These are phyloP conservation scores for Oreochromis tanganicae DNA, from an alignment of 2,113 vertebrate genomes.

Conservation along the genomic window DNA sequence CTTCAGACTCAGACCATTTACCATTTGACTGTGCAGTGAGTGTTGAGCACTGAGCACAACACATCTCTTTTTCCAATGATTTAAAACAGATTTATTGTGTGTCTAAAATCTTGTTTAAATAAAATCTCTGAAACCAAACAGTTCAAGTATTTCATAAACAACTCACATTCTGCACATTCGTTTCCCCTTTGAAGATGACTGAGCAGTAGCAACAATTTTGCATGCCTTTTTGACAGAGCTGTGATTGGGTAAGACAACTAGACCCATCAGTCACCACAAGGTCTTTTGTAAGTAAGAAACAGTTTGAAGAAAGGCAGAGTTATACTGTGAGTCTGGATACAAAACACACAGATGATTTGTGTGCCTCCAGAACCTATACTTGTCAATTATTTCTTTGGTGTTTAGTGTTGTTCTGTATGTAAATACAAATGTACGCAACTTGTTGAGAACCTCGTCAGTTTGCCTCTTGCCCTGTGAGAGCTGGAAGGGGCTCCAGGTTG, in stretches of 20 bases:
- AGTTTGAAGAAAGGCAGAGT: not conserved
- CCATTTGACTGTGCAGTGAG: not conserved
- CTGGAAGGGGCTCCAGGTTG: not conserved
- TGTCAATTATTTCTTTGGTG: not conserved
- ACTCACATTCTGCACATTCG: not conserved
- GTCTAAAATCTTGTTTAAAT: not conserved
- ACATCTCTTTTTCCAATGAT: not conserved
- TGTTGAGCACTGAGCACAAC: not conserved
- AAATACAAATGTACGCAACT: not conserved
- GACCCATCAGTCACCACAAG: not conserved
- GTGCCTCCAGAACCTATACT: not conserved
- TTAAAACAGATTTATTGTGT: not conserved
- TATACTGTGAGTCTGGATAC: not conserved
- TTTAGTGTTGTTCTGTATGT: not conserved
- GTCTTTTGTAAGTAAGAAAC: not conserved
- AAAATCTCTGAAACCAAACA: not conserved
- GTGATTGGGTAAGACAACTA: not conserved
- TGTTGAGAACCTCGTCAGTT: not conserved
- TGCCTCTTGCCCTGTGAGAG: not conserved
- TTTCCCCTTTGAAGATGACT: not conserved
- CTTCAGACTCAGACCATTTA: not conserved
- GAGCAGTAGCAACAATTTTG: not conserved
- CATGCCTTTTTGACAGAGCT: not conserved
- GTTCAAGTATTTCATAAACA: not conserved
- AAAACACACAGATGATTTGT: not conserved